Conservation (phyloP, 2,113 vertebrate species). For the Bos indicus region DNA sequence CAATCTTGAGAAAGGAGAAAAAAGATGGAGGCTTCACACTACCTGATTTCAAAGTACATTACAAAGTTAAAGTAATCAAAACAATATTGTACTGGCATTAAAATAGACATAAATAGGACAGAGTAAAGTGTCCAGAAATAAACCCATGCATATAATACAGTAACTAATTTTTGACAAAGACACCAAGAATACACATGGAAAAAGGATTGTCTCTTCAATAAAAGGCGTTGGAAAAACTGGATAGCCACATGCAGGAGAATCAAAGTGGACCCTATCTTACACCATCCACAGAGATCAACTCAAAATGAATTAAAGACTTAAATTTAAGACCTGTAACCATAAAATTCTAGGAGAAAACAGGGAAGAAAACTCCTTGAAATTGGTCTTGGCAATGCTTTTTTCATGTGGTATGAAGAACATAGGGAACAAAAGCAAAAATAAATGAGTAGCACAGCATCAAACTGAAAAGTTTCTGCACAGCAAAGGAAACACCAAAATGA, state of each 20-base stretch:
- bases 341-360: background rate
- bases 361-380: background rate
- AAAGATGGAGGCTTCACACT: background rate
- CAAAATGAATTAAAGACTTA: background rate
- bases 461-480: background rate
- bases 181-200: background rate
- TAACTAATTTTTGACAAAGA: background rate
- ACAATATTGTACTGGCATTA: background rate
- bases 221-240: background rate
- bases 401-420: background rate
- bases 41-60: background rate
- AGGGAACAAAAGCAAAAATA: background rate
- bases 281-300: background rate
- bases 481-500: background rate
- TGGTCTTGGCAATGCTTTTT: background rate
- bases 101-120: background rate
- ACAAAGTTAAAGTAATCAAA: background rate
- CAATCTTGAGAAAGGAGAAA: background rate
- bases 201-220: background rate
- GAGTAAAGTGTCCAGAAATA: background rate
- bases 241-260: background rate
- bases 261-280: background rate
- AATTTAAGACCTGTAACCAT: background rate
- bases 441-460: background rate
- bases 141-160: background rate